Conservation (phyloP, 2,797 vertebrate species). For the Parauchenoglanis ngamensis region DNA sequence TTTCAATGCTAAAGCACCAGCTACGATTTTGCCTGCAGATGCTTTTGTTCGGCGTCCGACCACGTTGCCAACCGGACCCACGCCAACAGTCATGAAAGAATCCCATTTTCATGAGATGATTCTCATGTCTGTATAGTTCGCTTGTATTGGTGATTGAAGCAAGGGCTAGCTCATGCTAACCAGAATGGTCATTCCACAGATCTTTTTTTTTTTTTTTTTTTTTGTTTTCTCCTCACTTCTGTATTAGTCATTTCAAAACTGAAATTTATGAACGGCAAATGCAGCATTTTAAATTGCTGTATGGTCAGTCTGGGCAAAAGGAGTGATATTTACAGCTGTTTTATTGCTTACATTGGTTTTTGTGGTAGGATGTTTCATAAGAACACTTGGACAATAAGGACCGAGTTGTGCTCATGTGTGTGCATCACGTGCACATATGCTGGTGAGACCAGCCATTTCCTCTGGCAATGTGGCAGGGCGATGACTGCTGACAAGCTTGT, state of each 20-base stretch:
- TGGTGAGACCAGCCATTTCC: constrained; percentile 65
- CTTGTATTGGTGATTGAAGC: constrained; percentile 63
- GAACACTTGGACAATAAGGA: constrained; percentile 38
- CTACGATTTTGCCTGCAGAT: constrained; percentile 58
- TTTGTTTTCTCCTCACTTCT: constrained; percentile 34
- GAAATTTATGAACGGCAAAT: constrained; percentile 52
- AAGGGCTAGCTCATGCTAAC: constrained; percentile 33
- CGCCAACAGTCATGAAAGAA: constrained; percentile 70
- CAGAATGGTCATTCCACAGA: constrained; percentile 18
- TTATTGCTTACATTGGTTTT: constrained; percentile 40
- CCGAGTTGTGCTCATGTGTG: neutral
- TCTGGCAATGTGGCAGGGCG: constrained; percentile 57
- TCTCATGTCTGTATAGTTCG: constrained; percentile 72
- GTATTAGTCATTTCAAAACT: constrained; percentile 47
- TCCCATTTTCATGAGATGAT: constrained; percentile 70
- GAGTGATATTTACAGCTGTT: constrained; percentile 34
- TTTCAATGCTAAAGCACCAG: constrained; percentile 59
- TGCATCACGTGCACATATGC: constrained; percentile 41
- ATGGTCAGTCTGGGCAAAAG: constrained; percentile 36
- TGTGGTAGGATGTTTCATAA: constrained; percentile 48
- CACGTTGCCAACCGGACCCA: constrained; percentile 69
- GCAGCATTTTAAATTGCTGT: constrained; percentile 42
- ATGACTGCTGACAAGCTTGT: constrained; percentile 64
- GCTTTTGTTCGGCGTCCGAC: constrained; percentile 67
- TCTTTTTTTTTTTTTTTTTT: constrained; percentile 62